Conservation (phyloP, 2,888 invertebrate genomes). For the Drosophila setosimentum region DNA sequence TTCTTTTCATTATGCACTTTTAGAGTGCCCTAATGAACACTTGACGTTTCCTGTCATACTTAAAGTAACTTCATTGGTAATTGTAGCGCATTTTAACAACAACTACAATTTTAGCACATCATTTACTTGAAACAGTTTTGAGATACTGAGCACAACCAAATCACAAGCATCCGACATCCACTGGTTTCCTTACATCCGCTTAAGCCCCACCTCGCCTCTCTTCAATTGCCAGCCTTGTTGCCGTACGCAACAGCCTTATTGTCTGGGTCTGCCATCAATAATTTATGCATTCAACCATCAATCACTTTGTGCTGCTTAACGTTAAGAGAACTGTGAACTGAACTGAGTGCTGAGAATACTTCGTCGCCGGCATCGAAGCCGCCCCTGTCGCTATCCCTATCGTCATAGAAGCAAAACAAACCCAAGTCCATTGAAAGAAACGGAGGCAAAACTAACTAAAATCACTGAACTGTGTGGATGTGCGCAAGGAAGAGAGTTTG, state of each 20-base stretch:
- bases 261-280: conserved; percentile 75
- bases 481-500: conserved; percentile 36
- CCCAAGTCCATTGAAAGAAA: conserved; percentile 38
- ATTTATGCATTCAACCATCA: conserved; percentile 81
- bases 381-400: conserved; percentile 3
- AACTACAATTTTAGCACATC: conserved; percentile 68
- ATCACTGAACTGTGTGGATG: conserved; percentile 75
- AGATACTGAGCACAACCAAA: conserved; percentile 37
- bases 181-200: conserved; percentile 21
- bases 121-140: conserved; percentile 49
- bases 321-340: conserved; percentile 56
- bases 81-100: conserved; percentile 27
- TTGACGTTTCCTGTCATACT: conserved; percentile 14
- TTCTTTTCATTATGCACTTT: not conserved
- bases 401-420: conserved; percentile 52
- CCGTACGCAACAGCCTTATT: conserved; percentile 49
- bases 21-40: conserved; percentile 8
- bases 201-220: not conserved
- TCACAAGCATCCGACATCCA: conserved; percentile 46
- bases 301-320: conserved; percentile 80
- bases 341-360: conserved; percentile 48
- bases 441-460: conserved; percentile 67
- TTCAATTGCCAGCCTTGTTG: conserved; percentile 27
- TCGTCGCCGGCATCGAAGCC: conserved; percentile 17
- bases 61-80: conserved; percentile 6